Evolutionary conservation across 2,797 vertebrate genomes (phyloP), one percentile per base, ranked within the genome.

Genomic region (Parauchenoglanis ngamensis): DNA sequence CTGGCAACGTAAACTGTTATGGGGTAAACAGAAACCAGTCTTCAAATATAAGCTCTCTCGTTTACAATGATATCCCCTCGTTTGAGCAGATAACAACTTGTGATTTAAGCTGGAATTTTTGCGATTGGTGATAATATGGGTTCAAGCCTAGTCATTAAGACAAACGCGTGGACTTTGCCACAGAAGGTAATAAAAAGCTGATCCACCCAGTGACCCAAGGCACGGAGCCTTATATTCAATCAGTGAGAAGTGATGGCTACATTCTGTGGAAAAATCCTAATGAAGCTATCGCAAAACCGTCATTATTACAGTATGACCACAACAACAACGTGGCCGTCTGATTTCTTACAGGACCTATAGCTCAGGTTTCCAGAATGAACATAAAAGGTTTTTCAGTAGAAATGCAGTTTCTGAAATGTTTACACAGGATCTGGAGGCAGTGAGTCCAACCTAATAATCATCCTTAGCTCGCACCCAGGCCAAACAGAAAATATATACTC

Each of bases 1-100:
- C 91, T 92, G 90, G 96, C 95, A 95, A 96, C 95, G 90, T 89
- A 93, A 94, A 93, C 87, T 88, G 94, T 95, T 95, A 93, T 91
- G 89, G 85, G 90, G 92, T 93, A 95, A 94, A 95, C 93, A 95
- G 93, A 94, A 93, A 92, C 91, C 91, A 91, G 92, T 93, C 91
- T 89, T 92, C 92, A 93, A 93, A 92, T 91, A 92, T 90, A 4
- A 65, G 85, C 85, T 78, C 57, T 78, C 46, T 83, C 35, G 6
- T 28, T 90, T 65, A 40, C 31, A 80, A 31, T 40, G 49, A 68
- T 46, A 21, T n/a, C 1, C 87, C 78, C 88, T 91, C 85, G 83
- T 82, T 75, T 63, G 25, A 8, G 5, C 85, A 89, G 91, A 93
- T 87, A 91, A 86, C 81, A n/a, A 78, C 87, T 46, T 82, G 90